Base-by-base conservation (phyloP, 2,888 invertebrate genomes). In the Danaus chrysippus region DNA sequence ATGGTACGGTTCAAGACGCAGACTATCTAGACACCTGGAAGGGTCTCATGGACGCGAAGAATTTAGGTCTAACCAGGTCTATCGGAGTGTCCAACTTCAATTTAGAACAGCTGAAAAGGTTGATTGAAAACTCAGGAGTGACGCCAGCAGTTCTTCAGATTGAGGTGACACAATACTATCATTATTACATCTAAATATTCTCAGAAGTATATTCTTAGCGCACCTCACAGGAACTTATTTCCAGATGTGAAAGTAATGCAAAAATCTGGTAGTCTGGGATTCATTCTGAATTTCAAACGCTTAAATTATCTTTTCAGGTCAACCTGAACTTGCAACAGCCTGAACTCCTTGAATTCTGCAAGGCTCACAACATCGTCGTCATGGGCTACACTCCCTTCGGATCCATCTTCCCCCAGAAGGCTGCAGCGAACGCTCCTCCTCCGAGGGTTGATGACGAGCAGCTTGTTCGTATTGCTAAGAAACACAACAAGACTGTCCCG, bases 21-120 rank as follows among this genome's bases (percentile, higher is more conserved):
- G 95, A 95, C 78, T 95, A 93, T 75, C 62, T 94, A 19, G 94
- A 94, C 1, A 94, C 94, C 0, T 95, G 94, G 93, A 87, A 92
- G 71, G 95, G 90, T 0, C 93, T 96, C 94, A 93, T 95, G 68
- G 90, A 92, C 61, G 92, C 93, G 13, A 90, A 92, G 8, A 81
- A 86, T 17, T 87, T 91, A 46, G 94, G 95, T 0, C 83, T 95
- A 23, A 82, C 92, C 0, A 93, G 91, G 72, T 93, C 94, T 61
- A 94, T 96, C 71, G 96, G 96, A 1, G 77, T 96, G 41, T 95
- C 95, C 64, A 96, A 96, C 82, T 96, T 96, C 79, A 96, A 95
- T 81, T 90, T 91, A 58, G 81, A 92, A 52, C 96, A 96, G 80
- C 80, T 96, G 12, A 87, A 93, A 15, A 85, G 94, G 53, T 74